Percentiles rank a stretch among this genome's conserved stretches.
Evolutionary conservation across 2,113 vertebrate genomes (phyloP).

Genomic region (Stomatorhinus ivindoensis): DNA sequence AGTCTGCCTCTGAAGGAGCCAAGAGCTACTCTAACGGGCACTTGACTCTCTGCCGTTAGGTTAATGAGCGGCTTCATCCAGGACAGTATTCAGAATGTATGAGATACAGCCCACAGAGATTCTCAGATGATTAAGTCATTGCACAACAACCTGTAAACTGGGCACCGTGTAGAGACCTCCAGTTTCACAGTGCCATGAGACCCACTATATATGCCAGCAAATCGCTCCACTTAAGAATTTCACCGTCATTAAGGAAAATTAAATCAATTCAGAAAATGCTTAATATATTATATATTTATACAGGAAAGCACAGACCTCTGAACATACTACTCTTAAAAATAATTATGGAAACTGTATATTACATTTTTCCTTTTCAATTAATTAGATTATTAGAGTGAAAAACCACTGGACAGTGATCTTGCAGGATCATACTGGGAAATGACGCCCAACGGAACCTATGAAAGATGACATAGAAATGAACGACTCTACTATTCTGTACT

Average conservation of each 20-base stretch:
- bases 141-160: not conserved
- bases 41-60: not conserved
- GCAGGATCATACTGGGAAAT: not conserved
- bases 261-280: slow-evolving; percentile 22
- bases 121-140: not conserved
- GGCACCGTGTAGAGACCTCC: not conserved
- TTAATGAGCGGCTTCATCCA: not conserved
- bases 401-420: not conserved
- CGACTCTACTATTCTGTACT: not conserved
- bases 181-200: not conserved
- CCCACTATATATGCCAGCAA: not conserved
- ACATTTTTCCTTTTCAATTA: not conserved
- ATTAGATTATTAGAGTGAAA: not conserved
- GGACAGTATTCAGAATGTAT: not conserved
- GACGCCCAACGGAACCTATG: not conserved
- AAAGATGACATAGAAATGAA: not conserved
- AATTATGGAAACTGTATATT: not conserved
- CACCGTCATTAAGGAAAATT: not conserved
- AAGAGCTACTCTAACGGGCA: not conserved
- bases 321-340: not conserved
- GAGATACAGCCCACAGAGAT: not conserved
- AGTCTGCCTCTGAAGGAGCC: not conserved
- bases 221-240: not conserved
- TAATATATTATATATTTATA: not conserved
- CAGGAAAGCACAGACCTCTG: not conserved